These are phyloP conservation scores for Tragelaphus buxtoni DNA, from an alignment of 2,113 vertebrate species.

Conservation along the genomic window DNA sequence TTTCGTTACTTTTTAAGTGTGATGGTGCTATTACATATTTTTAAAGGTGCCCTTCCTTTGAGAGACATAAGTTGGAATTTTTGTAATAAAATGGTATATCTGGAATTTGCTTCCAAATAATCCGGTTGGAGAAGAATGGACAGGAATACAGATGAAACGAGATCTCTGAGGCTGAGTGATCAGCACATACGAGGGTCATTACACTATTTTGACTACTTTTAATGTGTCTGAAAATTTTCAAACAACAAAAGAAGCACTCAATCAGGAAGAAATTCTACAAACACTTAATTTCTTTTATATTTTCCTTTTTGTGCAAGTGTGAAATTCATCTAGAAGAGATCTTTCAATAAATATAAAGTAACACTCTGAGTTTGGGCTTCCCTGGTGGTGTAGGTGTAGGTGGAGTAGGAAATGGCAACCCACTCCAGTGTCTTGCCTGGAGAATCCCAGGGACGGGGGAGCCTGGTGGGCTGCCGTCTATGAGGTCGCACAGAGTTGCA, in stretches of 20 bases:
- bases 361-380: background rate
- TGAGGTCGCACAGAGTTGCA: no score
- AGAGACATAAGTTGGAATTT: background rate
- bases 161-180: background rate
- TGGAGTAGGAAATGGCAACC: no score
- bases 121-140: background rate
- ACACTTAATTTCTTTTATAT: background rate
- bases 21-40: background rate
- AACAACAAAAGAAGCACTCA: background rate
- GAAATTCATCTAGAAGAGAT: background rate
- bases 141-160: background rate
- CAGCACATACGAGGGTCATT: rapidly evolving
- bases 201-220: background rate
- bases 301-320: background rate
- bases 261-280: background rate
- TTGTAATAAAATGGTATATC: background rate
- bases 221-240: background rate
- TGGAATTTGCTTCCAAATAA: background rate
- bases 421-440: no score
- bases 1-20: background rate
- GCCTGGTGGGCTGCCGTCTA: no score
- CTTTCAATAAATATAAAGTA: background rate
- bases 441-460: no score
- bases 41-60: background rate
- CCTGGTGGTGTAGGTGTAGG: background rate